Conservation (phyloP, 2,888 invertebrate genomes). For the Tenthredo distinguenda region DNA sequence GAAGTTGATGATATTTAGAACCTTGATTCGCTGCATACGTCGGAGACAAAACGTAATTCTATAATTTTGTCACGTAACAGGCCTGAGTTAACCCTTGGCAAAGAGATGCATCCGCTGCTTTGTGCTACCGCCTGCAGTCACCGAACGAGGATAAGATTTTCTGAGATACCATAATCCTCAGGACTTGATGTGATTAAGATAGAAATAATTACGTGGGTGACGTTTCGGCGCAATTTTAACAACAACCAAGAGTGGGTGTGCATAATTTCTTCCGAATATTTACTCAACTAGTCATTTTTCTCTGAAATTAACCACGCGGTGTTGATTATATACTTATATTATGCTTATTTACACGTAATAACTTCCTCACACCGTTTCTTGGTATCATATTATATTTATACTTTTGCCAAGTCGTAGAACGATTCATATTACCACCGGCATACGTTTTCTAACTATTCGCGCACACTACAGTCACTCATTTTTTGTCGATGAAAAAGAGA, state of each 20-base stretch:
- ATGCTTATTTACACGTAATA: not conserved
- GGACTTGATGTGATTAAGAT: not conserved
- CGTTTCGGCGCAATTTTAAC: not conserved
- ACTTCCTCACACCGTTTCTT: not conserved
- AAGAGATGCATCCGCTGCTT: constrained; percentile 48
- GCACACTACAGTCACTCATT: not conserved
- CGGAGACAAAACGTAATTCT: not conserved
- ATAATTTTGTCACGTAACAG: constrained; percentile 42
- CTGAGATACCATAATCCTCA: not conserved
- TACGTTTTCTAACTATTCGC: constrained; percentile 1
- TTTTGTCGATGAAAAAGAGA: not conserved
- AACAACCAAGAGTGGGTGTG: not conserved
- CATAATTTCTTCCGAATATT: not conserved
- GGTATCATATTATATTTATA: not conserved
- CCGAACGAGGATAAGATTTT: not conserved
- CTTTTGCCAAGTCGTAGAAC: not conserved
- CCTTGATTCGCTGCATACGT: not conserved
- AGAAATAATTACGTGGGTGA: not conserved
- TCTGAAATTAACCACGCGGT: not conserved
- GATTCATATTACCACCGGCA: not conserved
- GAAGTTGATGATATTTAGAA: not conserved
- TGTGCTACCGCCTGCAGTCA: constrained; percentile 23
- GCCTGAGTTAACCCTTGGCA: constrained; percentile 43
- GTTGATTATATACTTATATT: not conserved
- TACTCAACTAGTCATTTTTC: not conserved